A percentile compares a stretch with the other conserved stretches of the same genome.
Conservation (phyloP, 1,140 invertebrate genomes). For the Drosophila varians region DNA sequence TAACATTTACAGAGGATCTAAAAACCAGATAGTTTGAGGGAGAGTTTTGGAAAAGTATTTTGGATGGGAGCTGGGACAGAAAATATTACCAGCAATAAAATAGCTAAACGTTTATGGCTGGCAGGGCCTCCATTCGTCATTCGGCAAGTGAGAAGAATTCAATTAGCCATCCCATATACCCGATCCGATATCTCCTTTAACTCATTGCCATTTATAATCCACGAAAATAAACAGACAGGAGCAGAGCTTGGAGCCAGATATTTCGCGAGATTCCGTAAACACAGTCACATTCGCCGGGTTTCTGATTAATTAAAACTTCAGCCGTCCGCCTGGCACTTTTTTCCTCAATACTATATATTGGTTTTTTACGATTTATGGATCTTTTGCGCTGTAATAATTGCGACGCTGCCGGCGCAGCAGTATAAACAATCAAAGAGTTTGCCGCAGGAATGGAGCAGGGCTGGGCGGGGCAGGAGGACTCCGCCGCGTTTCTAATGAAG, state of each 20-base stretch:
- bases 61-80: no score
- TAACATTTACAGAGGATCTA: neutral
- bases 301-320: slow-evolving; percentile 50
- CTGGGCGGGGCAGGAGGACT: neutral
- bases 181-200: slow-evolving; percentile 10
- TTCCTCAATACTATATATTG: slow-evolving; percentile 5
- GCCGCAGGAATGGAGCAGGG: neutral
- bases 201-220: slow-evolving; percentile 35
- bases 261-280: slow-evolving; percentile 33
- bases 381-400: slow-evolving; percentile 62
- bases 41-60: neutral
- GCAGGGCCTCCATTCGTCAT: neutral
- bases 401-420: slow-evolving; percentile 39
- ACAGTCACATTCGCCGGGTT: slow-evolving; percentile 26
- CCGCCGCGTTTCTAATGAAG: slow-evolving; percentile 67
- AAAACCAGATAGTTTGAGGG: neutral
- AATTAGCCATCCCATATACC: neutral
- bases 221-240: slow-evolving; percentile 19
- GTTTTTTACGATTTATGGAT: slow-evolving; percentile 3
- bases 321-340: neutral
- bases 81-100: neutral
- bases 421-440: slow-evolving; percentile 57
- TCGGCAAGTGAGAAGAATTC: neutral
- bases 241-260: slow-evolving; percentile 15
- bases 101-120: no score